Base-by-base conservation (phyloP, 2,797 vertebrate genomes). In the Cirrhinus mrigala region DNA sequence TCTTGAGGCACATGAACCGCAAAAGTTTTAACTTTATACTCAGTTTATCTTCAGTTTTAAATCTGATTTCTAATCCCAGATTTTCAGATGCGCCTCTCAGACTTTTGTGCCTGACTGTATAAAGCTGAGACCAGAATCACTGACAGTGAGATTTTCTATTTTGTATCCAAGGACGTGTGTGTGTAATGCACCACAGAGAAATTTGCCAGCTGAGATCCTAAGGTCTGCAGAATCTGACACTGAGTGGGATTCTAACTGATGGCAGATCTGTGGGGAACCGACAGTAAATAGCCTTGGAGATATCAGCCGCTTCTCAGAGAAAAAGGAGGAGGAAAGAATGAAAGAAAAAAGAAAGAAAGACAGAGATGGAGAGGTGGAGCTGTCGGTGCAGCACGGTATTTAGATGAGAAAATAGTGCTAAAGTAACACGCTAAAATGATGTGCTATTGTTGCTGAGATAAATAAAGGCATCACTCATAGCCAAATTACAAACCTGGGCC, bases 391-490 rank as follows among this genome's bases (percentile, higher is more conserved):
- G 58, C 24, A 8, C 0, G 3, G 22, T 85, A 80, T 83, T 70
- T 78, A 79, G 77, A 81, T 83, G 87, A 86, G 70, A 70, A 84
- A 87, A 66, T 15, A 74, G 68, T 71, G 70, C 54, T 76, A 70
- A 80, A 50, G 68, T 85, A 40, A 69, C 6, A 87, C 69, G 87
- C 79, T 84, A 92, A 92, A 93, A 91, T 88, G 91, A 46, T 69
- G 91, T 82, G 74, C 88, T 68, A 68, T 91, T 91, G 91, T 92
- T 88, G 89, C 79, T 7, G 58, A 86, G 79, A 88, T 81, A 93
- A 90, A 93, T 92, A 88, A 93, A 94, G 90, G 90, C 90, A 93
- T 94, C 93, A 91, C 84, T 94, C 83, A 16, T 73, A 78, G 81
- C 85, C 88, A 90, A 92, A 93, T 92, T 91, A 91, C 91, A 88